Evolutionary conservation across 2,888 invertebrate species (phyloP), one percentile per base, ranked within the genome.

Genomic region (Xestia xanthographa): DNA sequence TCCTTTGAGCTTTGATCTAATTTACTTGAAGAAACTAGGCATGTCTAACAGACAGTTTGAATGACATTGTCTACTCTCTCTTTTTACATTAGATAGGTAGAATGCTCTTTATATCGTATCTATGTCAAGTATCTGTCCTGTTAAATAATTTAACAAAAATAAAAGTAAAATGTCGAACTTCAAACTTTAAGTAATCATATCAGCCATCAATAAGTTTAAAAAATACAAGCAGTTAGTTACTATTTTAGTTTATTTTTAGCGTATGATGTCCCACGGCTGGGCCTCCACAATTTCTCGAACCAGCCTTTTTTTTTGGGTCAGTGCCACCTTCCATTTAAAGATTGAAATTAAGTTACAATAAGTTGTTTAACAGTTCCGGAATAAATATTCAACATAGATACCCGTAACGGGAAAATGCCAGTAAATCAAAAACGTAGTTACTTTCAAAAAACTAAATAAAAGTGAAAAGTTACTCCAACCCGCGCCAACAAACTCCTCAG

Each of bases 401-500:
- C 5, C 26, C 14, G 20, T 22, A 20, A 20, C n/a, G n/a, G 5
- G 26, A 14, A 38, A 12, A 48, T 20, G 8, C 14, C 3, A 53
- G 1, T 1, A 56, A 63, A 26, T 38, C 9, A 12, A 12, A 43
- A 68, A 53, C 26, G 38, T 14, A 34, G 4, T 22, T 62, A 20
- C 34, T 14, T 1, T 20, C 14, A 26, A 29, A 8, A 1, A 63
- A 38, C 26, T 45, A 66, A 58, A 20, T 17, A 41, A 60, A 62
- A 34, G 1, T 1, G 8, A 68, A 73, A 17, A 38, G 43, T 5
- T 43, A 5, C 5, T 5, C 63, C 48, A 43, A 62, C 43, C 34
- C 34, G n/a, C 41, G n/a, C 63, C 22, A n/a, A 69, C 50, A 69
- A 62, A 67, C 50, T 60, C 53, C n/a, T 12, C 17, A 12, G n/a